phyloP scores from a whole-genome alignment of 2,888 invertebrate genomes.

The Drosophila falleni region DNA sequence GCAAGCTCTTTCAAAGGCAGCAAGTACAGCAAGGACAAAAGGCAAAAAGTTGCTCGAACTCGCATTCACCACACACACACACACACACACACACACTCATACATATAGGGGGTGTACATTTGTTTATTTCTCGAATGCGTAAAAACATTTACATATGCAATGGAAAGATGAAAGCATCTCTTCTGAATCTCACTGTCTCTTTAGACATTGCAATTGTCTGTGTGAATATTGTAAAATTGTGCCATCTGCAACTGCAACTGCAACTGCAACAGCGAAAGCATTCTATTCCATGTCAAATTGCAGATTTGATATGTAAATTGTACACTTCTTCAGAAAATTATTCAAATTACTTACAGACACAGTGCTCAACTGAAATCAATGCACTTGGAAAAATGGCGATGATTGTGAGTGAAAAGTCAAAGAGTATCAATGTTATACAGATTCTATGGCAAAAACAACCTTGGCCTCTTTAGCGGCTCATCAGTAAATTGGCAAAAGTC shows the following conservation, averaged over 20 bases:
- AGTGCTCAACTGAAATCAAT: slow-evolving; percentile 43
- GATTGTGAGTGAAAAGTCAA: slow-evolving; percentile 15
- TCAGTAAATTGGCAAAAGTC: slow-evolving; percentile 49
- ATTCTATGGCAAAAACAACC: slow-evolving; percentile 12
- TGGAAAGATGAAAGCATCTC: slow-evolving; percentile 73
- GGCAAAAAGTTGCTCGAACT: slow-evolving; percentile 28
- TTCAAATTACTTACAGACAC: slow-evolving; percentile 67
- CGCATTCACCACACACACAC: not conserved
- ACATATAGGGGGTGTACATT: slow-evolving; percentile 36
- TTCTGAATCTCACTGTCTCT: slow-evolving; percentile 14
- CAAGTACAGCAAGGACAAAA: slow-evolving; percentile 44
- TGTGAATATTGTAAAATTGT: slow-evolving; percentile 6
- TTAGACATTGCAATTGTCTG: slow-evolving; percentile 32
- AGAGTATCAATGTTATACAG: slow-evolving; percentile 8
- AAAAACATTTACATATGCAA: slow-evolving; percentile 75
- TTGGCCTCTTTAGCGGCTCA: slow-evolving; percentile 48
- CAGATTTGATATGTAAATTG: slow-evolving; percentile 78
- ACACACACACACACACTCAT: not conserved
- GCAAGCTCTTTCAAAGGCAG: slow-evolving; percentile 47
- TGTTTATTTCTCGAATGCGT: slow-evolving; percentile 76
- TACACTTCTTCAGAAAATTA: slow-evolving; percentile 74
- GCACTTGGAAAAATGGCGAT: slow-evolving; percentile 42
- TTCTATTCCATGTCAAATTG: slow-evolving; percentile 54
- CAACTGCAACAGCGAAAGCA: slow-evolving; percentile 26
- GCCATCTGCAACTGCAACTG: slow-evolving; percentile 10